Conservation (phyloP, 2,888 invertebrate species). For the Lathronympha strigana region DNA sequence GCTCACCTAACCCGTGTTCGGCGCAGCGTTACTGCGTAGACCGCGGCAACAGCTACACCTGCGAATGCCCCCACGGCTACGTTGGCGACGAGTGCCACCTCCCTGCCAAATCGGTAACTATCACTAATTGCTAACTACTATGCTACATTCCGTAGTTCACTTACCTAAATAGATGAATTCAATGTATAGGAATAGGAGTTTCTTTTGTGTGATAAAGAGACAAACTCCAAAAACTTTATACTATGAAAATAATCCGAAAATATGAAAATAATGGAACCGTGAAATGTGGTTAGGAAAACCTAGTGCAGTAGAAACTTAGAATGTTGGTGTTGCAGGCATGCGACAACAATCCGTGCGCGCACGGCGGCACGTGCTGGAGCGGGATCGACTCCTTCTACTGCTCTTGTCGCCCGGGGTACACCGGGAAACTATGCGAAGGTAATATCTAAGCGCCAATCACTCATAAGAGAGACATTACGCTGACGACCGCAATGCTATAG, state of each 20-base stretch:
- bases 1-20: constrained; percentile 88
- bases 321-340: constrained; percentile 83
- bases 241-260: too few species aligned
- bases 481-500: too few species aligned
- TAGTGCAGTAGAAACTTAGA: background rate
- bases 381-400: constrained; percentile 91
- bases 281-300: too few species aligned
- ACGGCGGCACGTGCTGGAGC: constrained; percentile 91
- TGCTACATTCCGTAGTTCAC: too few species aligned
- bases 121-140: background rate
- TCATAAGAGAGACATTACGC: too few species aligned
- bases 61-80: constrained; percentile 89
- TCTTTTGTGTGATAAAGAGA: too few species aligned
- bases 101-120: constrained; percentile 85
- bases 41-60: constrained; percentile 89
- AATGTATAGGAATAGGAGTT: too few species aligned
- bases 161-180: too few species aligned
- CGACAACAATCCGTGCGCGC: constrained; percentile 89
- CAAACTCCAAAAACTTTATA: too few species aligned
- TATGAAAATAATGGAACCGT: too few species aligned
- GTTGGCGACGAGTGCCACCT: constrained; percentile 88
- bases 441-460: constrained; percentile 42
- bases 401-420: constrained; percentile 91
- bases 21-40: constrained; percentile 88
- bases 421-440: constrained; percentile 92